Evolutionary conservation across 30 jellyfish, hydroid and myxozoan genomes (phyloP).

Genomic region (Pelagia noctiluca): DNA sequence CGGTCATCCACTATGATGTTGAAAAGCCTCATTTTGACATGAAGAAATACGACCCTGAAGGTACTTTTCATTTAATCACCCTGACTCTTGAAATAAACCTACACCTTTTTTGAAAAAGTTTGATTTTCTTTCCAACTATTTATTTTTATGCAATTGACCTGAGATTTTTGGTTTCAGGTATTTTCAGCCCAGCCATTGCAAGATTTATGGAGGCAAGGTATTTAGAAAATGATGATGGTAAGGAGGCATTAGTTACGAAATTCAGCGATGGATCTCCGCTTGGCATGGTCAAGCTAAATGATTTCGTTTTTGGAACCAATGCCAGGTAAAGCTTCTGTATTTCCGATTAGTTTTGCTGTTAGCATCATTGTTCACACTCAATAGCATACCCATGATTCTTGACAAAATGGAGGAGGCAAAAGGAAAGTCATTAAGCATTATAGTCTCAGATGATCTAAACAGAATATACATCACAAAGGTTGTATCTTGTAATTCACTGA

Average conservation of each 20-base stretch:
- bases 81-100: neutral
- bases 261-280: slow-evolving; percentile 75
- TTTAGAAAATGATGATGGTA: slow-evolving; percentile 86
- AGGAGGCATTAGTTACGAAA: slow-evolving; percentile 76
- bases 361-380: no score
- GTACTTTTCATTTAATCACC: slow-evolving; percentile 19
- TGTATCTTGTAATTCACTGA: no score
- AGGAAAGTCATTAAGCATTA: no score
- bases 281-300: slow-evolving; percentile 83
- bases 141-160: neutral
- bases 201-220: slow-evolving; percentile 83
- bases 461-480: no score
- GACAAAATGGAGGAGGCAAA: no score
- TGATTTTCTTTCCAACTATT: neutral
- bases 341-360: neutral
- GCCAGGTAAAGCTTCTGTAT: slow-evolving; percentile 76
- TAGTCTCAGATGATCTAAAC: no score
- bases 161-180: slow-evolving; percentile 42
- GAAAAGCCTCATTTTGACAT: slow-evolving; percentile 73
- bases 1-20: slow-evolving; percentile 68
- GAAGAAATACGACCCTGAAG: slow-evolving; percentile 75
- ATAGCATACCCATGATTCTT: no score
- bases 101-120: neutral
- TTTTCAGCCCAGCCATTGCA: slow-evolving; percentile 79
- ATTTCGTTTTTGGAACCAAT: slow-evolving; percentile 91